Conservation (phyloP, 2,797 vertebrate genomes). For the Sebastes miniatus region DNA sequence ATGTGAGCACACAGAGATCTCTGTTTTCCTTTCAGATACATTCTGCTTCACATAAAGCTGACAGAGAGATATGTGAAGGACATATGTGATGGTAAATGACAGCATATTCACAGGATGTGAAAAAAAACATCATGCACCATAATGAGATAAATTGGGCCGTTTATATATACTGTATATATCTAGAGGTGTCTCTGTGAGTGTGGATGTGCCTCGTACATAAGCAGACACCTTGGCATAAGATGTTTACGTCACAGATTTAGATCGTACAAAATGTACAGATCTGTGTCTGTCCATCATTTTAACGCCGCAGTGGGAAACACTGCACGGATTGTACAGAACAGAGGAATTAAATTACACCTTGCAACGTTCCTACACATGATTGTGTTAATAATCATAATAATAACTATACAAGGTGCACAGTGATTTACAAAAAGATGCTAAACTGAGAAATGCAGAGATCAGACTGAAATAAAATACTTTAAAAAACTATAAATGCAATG, state of each 20-base stretch:
- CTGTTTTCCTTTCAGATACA: not conserved
- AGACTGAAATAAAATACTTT: not conserved
- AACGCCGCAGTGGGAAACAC: not conserved
- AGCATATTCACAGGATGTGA: not conserved
- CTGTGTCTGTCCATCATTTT: constrained; percentile 15
- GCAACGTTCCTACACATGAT: not conserved
- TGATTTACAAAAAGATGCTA: not conserved
- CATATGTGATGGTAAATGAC: not conserved
- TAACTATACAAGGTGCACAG: too few species aligned
- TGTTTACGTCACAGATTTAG: constrained; percentile 17
- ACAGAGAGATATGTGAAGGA: not conserved
- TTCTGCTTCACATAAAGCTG: not conserved
- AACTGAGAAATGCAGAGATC: not conserved
- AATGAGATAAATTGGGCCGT: not conserved
- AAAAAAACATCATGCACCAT: not conserved
- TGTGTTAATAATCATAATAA: not conserved
- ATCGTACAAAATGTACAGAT: constrained; percentile 41
- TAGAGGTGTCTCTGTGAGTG: not conserved
- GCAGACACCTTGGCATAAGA: constrained; percentile 1
- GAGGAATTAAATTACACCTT: not conserved
- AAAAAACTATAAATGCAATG: too few species aligned
- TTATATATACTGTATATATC: not conserved
- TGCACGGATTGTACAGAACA: not conserved
- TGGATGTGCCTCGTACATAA: not conserved
- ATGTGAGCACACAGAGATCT: not conserved